phyloP scores from a whole-genome alignment of 2,888 invertebrate species.

The Formica aserva region DNA sequence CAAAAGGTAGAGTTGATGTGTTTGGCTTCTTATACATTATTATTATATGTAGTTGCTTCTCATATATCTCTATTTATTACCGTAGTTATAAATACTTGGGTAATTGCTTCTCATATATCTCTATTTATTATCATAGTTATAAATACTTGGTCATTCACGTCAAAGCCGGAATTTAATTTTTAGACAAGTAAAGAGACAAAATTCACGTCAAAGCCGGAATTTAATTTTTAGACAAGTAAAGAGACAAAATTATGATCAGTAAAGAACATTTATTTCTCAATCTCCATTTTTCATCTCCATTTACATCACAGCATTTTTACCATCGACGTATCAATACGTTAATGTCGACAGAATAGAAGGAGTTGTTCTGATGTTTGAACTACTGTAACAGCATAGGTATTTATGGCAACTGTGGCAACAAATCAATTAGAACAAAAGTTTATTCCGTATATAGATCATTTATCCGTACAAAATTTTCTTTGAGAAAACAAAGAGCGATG shows the following conservation, averaged over 20 bases:
- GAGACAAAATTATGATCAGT: too few species aligned
- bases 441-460: not conserved
- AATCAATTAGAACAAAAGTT: slow-evolving; percentile 14
- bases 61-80: not conserved
- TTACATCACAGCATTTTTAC: too few species aligned
- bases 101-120: not conserved
- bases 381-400: too few species aligned
- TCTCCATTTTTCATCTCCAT: too few species aligned
- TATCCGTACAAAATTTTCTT: slow-evolving; percentile 29
- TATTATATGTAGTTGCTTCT: not conserved
- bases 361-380: too few species aligned
- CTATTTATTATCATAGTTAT: not conserved
- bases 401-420: not conserved
- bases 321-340: too few species aligned
- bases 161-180: too few species aligned
- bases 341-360: too few species aligned
- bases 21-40: not conserved
- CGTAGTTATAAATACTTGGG: not conserved
- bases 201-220: too few species aligned
- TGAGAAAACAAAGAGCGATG: not conserved
- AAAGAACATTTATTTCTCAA: too few species aligned
- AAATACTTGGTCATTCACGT: not conserved
- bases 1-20: not conserved
- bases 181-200: too few species aligned
- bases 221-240: too few species aligned